A percentile compares a stretch with the other conserved stretches of the same genome.
Evolutionary conservation across 2,888 invertebrate genomes (phyloP).

Genomic region (Chrysotoxum bicinctum): DNA sequence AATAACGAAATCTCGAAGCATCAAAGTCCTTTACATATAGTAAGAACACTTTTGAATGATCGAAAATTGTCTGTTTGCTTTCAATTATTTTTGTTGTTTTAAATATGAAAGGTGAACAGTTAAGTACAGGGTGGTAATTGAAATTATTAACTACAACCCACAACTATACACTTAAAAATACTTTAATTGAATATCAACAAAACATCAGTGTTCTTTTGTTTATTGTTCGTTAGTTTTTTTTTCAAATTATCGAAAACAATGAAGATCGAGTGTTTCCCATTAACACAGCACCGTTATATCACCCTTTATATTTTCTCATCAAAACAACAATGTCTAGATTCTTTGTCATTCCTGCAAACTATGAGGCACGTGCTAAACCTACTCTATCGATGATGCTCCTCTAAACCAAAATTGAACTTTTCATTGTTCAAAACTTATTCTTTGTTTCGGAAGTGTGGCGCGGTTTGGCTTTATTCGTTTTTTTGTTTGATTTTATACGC

Average conservation of each 20-base stretch:
- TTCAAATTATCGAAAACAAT: constrained; percentile 10
- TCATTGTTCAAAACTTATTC: constrained; percentile 2
- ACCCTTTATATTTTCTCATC: background rate
- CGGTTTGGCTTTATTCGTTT: background rate
- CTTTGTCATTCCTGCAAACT: constrained; percentile 8
- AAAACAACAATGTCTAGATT: background rate
- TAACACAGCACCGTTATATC: background rate
- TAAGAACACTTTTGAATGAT: too few species aligned
- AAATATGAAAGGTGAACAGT: too few species aligned
- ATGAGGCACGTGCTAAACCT: constrained; percentile 9
- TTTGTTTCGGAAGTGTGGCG: constrained; percentile 25
- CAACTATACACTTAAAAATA: background rate
- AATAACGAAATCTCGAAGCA: too few species aligned
- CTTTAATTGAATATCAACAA: background rate
- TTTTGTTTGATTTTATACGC: background rate
- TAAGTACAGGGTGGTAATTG: background rate
- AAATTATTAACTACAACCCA: background rate
- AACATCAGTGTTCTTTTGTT: background rate
- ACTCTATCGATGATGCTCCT: background rate
- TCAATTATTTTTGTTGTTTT: too few species aligned
- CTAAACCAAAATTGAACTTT: background rate
- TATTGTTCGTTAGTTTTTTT: background rate
- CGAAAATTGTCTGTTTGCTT: too few species aligned
- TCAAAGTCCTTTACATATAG: too few species aligned
- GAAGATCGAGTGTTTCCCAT: constrained; percentile 9